Conservation (phyloP, 2,113 vertebrate genomes). For the Noctilio leporinus region DNA sequence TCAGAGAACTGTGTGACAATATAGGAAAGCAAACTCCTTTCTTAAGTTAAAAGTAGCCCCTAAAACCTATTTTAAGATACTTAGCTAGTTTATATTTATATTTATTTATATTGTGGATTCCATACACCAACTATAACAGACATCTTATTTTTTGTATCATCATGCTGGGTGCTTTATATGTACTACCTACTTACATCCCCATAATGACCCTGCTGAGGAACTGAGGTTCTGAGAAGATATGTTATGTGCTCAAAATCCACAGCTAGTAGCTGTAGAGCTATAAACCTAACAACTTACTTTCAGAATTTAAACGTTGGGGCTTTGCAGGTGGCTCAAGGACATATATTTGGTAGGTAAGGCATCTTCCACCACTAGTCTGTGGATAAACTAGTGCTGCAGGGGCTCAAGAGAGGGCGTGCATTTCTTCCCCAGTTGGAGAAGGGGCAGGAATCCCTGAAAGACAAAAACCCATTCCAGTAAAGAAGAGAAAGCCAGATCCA, state of each 20-base stretch:
- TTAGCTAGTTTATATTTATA: background rate
- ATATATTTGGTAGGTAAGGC: background rate
- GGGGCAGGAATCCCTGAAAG: background rate
- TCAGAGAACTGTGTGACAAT: background rate
- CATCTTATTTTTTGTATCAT: background rate
- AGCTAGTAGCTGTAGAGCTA: background rate
- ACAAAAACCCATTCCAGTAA: background rate
- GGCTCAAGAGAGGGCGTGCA: background rate
- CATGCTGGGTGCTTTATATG: background rate
- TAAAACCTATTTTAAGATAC: background rate
- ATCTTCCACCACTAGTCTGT: background rate
- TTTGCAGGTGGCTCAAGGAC: background rate
- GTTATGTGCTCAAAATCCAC: background rate
- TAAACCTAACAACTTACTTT: background rate
- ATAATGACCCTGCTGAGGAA: background rate
- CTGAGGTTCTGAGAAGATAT: background rate
- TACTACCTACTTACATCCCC: background rate
- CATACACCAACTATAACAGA: background rate
- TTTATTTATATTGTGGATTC: background rate
- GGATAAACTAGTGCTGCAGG: background rate
- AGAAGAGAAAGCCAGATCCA: background rate
- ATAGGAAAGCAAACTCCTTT: conserved; percentile 1
- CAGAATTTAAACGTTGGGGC: background rate
- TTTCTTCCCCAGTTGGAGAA: background rate
- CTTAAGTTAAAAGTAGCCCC: background rate